Percentiles rank a stretch among this genome's conserved stretches.
Evolutionary conservation across 2,797 vertebrate genomes (phyloP).

Genomic region (Buphagus erythrorhynchus): DNA sequence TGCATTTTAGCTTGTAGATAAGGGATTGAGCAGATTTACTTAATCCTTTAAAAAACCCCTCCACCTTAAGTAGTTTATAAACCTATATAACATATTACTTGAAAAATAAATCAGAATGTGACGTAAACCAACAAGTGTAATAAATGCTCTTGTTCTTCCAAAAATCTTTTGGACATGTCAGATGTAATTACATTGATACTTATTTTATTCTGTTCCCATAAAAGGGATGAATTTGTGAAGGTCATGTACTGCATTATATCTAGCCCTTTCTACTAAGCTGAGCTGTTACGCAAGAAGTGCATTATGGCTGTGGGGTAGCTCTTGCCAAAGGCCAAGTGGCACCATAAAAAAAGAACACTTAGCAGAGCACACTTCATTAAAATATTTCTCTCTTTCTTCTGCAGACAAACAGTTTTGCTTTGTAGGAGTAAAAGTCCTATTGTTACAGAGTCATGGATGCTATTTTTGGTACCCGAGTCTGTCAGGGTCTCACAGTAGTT

Average conservation of each 20-base stretch:
- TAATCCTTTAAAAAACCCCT: slow-evolving; percentile 10
- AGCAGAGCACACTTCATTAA: slow-evolving; percentile 5
- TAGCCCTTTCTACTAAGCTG: slow-evolving; percentile 39
- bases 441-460: not conserved
- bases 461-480: not conserved
- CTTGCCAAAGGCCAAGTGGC: slow-evolving; percentile 16
- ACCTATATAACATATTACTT: slow-evolving; percentile 42
- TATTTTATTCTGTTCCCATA: slow-evolving; percentile 66
- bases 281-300: slow-evolving; percentile 50
- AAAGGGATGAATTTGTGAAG: slow-evolving; percentile 51
- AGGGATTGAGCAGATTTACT: slow-evolving; percentile 69
- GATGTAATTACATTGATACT: slow-evolving; percentile 62
- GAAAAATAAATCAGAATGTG: slow-evolving; percentile 68
- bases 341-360: slow-evolving; percentile 1
- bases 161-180: slow-evolving; percentile 54
- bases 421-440: not conserved
- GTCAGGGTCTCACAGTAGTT: not conserved
- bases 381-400: slow-evolving; percentile 29
- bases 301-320: slow-evolving; percentile 9
- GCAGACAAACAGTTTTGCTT: not conserved
- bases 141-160: slow-evolving; percentile 51
- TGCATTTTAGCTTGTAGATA: slow-evolving; percentile 67
- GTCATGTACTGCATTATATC: slow-evolving; percentile 55
- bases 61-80: slow-evolving; percentile 54
- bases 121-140: slow-evolving; percentile 44